Conservation (phyloP, 2,797 vertebrate genomes). For the Huso huso region DNA sequence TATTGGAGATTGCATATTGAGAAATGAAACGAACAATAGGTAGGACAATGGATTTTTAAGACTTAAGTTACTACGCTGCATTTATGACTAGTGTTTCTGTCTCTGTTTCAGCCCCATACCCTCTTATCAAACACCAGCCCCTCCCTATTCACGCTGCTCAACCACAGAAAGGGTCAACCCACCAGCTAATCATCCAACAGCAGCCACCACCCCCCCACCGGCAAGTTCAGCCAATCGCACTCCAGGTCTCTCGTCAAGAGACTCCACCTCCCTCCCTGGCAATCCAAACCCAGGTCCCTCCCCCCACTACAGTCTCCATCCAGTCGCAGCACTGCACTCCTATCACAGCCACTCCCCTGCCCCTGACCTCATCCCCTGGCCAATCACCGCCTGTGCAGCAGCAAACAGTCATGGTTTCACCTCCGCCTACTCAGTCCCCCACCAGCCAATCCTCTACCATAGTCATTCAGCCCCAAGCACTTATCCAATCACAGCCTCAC, state of each 20-base stretch:
- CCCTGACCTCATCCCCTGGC: constrained; percentile 45
- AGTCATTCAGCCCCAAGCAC: constrained; percentile 75
- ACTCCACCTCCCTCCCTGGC: constrained; percentile 52
- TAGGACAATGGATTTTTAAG: too few species aligned
- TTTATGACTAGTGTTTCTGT: background rate
- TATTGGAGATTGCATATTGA: too few species aligned
- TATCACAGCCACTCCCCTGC: constrained; percentile 17
- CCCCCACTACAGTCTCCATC: constrained; percentile 20
- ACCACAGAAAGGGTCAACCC: constrained; percentile 65
- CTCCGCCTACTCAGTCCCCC: constrained; percentile 57
- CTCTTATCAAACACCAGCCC: constrained; percentile 77
- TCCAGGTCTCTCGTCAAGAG: constrained; percentile 66
- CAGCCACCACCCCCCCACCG: constrained; percentile 58
- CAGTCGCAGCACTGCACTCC: constrained; percentile 34
- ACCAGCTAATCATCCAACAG: constrained; percentile 75
- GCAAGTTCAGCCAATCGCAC: constrained; percentile 77
- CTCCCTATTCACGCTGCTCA: constrained; percentile 59
- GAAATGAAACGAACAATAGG: too few species aligned
- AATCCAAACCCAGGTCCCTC: constrained; percentile 43
- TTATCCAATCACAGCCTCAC: constrained; percentile 55
- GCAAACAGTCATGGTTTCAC: constrained; percentile 65
- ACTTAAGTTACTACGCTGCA: too few species aligned
- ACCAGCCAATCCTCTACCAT: constrained; percentile 60
- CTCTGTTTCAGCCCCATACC: constrained; percentile 74
- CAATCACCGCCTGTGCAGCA: constrained; percentile 62